Evolutionary conservation across 2,888 invertebrate genomes (phyloP).

Genomic region (Kuschelorhynchus macadamiae): DNA sequence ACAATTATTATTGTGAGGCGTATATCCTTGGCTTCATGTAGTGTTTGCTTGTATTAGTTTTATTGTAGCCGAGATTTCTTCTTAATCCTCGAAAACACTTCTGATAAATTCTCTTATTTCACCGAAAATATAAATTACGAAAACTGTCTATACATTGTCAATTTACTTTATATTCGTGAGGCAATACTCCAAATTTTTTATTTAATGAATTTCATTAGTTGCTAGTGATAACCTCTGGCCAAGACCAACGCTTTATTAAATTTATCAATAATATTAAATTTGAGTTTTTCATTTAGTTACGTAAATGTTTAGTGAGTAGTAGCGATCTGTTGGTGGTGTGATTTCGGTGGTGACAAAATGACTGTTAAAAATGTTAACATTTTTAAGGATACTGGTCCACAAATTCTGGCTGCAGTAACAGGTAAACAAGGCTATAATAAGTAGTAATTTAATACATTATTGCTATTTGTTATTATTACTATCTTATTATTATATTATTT

Average conservation of each 20-base stretch:
- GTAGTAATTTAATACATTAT: no score
- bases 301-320: not conserved
- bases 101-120: no score
- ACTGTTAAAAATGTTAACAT: constrained; percentile 35
- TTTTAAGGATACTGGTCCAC: constrained; percentile 48
- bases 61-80: not conserved
- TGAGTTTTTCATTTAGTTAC: not conserved
- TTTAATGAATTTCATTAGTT: no score
- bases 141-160: not conserved
- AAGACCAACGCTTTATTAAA: not conserved
- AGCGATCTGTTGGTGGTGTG: not conserved
- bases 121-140: not conserved
- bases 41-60: no score
- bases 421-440: constrained; percentile 45
- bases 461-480: no score
- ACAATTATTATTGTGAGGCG: no score
- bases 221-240: not conserved
- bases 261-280: not conserved
- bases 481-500: no score
- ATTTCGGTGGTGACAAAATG: constrained; percentile 31
- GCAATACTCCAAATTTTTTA: no score
- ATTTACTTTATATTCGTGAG: no score
- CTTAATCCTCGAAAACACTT: not conserved
- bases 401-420: constrained; percentile 46
- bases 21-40: no score